Evolutionary conservation across 2,888 invertebrate genomes (phyloP), one percentile per base, ranked within the genome.

Genomic region (Pandemis cinnamomeana): DNA sequence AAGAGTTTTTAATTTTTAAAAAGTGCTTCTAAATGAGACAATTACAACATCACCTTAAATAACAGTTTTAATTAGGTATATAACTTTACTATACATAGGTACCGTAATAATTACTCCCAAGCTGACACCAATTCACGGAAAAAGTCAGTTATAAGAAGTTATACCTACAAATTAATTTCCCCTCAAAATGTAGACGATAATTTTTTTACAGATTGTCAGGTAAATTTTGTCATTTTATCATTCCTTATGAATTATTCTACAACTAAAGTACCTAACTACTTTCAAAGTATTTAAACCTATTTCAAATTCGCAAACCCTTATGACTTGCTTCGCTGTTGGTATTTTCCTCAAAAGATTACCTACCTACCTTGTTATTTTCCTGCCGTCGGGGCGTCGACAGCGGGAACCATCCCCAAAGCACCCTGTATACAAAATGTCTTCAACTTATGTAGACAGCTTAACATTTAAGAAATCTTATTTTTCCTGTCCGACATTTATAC

Each of bases 351-450:
- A 77, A 79, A 66, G 58, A 66, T 60, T 66, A 66, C 58, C 51
- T 71, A 64, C 44, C 58, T 71, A 64, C 44, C 58, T 64, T 64
- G 58, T 71, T 64, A 53, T 44, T 63, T 74, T 71, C 71, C 67
- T 78, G 73, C 75, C 73, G 78, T 77, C 75, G 68, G 71, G 71
- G 72, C 58, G 77, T 13, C 70, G 64, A 66, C 75, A 71, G 58
- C 70, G 82, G 58, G 42, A 67, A 53, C 63, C 63, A 58, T 73
- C 63, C 76, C 42, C 44, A 46, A 67, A 74, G 64, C 41, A 64
- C 68, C 67, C 73, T 20, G 8, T 74, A 60, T 41, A 72, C 69
- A 66, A 73, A 70, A 72, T 63, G 68, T 72, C 58, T 69, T 51
- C 61, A 13, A 20, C 66, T 60, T 70, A 62, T 58, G 44, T 51